Percentiles rank a stretch among this genome's conserved stretches.
Conservation (phyloP, 2,113 vertebrate species). For the Columba janthina region DNA sequence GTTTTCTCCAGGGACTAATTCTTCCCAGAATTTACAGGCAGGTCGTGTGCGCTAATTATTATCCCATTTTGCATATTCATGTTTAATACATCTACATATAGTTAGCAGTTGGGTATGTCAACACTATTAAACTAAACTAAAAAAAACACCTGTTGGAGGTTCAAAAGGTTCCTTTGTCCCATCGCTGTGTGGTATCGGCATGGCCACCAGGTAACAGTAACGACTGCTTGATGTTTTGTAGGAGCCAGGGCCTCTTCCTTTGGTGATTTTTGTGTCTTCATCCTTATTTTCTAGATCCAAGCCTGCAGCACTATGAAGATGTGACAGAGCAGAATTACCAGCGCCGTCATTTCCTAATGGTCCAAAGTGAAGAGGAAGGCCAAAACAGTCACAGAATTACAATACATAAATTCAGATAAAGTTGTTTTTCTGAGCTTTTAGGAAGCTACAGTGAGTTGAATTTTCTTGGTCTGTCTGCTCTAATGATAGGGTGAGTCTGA, state of each 20-base stretch:
- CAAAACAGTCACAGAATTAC: not conserved
- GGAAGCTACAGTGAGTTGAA: not conserved
- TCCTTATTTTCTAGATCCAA: not conserved
- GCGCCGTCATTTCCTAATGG: accelerated
- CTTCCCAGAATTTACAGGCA: not conserved
- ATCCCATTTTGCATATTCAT: not conserved
- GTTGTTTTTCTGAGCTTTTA: not conserved
- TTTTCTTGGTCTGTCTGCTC: not conserved
- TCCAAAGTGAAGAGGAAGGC: not conserved
- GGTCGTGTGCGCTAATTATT: not conserved
- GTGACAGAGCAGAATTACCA: not conserved
- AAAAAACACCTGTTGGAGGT: not conserved
- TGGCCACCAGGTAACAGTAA: not conserved
- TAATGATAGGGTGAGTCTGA: not conserved
- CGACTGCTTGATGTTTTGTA: not conserved
- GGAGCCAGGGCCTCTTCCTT: not conserved
- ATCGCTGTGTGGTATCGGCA: no score
- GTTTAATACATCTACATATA: not conserved
- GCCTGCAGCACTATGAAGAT: not conserved
- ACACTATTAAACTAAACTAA: not conserved
- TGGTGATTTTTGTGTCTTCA: not conserved
- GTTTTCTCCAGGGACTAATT: not conserved
- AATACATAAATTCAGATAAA: not conserved
- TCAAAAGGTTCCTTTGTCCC: not conserved
- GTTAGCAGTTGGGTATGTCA: not conserved